Percentiles rank a stretch among this genome's conserved stretches.
These are phyloP conservation scores for Leptodirus hochenwartii DNA, from an alignment of 2,888 invertebrate genomes.

Conservation along the genomic window DNA sequence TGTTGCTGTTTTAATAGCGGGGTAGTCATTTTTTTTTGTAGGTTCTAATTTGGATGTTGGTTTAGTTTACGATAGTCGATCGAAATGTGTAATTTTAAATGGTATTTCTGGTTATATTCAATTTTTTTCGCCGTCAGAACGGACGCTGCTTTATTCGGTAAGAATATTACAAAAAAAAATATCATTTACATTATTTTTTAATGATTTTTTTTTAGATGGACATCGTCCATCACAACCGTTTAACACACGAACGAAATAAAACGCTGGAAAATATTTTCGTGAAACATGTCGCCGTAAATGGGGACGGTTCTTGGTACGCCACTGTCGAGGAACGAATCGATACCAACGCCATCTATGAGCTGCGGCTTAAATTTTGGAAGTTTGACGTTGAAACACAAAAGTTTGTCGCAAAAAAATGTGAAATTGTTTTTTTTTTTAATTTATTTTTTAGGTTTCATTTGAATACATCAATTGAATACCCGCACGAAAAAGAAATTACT, in stretches of 20 bases:
- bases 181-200: constrained; percentile 5
- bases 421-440: no score
- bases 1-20: no score
- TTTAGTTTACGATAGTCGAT: constrained; percentile 40
- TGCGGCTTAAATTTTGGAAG: constrained; percentile 58
- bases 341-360: constrained; percentile 31
- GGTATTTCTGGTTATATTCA: constrained; percentile 57
- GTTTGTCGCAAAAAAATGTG: no score
- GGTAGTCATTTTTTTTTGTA: no score
- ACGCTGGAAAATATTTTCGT: constrained; percentile 46
- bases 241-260: constrained; percentile 39
- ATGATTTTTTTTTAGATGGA: constrained; percentile 46
- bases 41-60: constrained; percentile 36
- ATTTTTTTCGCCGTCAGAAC: constrained; percentile 45
- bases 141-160: constrained; percentile 51
- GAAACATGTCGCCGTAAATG: constrained; percentile 43
- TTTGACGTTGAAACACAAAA: constrained; percentile 37
- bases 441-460: constrained; percentile 45
- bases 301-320: constrained; percentile 51
- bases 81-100: constrained; percentile 46
- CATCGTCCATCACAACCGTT: constrained; percentile 48
- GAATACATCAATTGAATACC: constrained; percentile 51
- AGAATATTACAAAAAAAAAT: constrained; percentile 18
- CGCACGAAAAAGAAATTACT: constrained; percentile 43
- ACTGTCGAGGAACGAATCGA: constrained; percentile 47